phyloP scores from a whole-genome alignment of 2,888 invertebrate genomes.

The Plagiodera versicolora region DNA sequence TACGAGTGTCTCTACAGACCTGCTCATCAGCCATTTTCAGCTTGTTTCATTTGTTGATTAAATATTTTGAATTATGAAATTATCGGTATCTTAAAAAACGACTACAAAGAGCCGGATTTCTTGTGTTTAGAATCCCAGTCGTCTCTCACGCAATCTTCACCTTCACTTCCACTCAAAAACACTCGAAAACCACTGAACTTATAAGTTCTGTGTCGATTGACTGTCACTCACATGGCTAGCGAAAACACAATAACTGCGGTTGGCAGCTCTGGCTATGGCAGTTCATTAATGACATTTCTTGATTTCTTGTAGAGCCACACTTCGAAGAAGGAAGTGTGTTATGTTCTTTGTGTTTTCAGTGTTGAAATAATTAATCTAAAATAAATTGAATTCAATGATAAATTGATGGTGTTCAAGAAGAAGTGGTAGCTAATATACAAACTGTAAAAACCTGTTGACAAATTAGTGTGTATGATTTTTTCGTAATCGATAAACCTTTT shows the following conservation, averaged over 20 bases:
- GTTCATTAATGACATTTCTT: slow-evolving; percentile 32
- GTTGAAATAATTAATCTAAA: slow-evolving; percentile 19
- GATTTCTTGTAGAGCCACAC: slow-evolving; percentile 27
- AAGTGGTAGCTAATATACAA: slow-evolving; percentile 30
- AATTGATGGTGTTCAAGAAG: slow-evolving; percentile 22
- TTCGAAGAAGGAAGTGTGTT: slow-evolving; percentile 30
- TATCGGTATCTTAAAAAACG: slow-evolving; percentile 17
- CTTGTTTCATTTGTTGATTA: slow-evolving; percentile 53
- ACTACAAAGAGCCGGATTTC: slow-evolving; percentile 30
- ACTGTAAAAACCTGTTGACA: slow-evolving; percentile 15
- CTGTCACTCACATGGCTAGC: slow-evolving; percentile 19
- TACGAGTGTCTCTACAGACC: slow-evolving; percentile 58
- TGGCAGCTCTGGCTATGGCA: slow-evolving; percentile 19
- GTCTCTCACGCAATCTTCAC: slow-evolving; percentile 30
- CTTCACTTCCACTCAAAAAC: slow-evolving; percentile 37
- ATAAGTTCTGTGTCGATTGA: no score
- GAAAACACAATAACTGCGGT: slow-evolving; percentile 15
- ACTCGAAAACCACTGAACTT: slow-evolving; percentile 35
- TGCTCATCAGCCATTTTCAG: slow-evolving; percentile 78
- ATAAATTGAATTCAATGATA: slow-evolving; percentile 18
- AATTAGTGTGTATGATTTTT: slow-evolving; percentile 29
- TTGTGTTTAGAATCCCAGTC: slow-evolving; percentile 28
- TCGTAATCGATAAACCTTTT: slow-evolving; percentile 27
- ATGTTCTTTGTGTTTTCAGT: slow-evolving; percentile 27
- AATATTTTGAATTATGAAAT: slow-evolving; percentile 21